Evolutionary conservation across 2,888 invertebrate genomes (phyloP), one percentile per base, ranked within the genome.

Genomic region (Sphaerophoria rueppellii): DNA sequence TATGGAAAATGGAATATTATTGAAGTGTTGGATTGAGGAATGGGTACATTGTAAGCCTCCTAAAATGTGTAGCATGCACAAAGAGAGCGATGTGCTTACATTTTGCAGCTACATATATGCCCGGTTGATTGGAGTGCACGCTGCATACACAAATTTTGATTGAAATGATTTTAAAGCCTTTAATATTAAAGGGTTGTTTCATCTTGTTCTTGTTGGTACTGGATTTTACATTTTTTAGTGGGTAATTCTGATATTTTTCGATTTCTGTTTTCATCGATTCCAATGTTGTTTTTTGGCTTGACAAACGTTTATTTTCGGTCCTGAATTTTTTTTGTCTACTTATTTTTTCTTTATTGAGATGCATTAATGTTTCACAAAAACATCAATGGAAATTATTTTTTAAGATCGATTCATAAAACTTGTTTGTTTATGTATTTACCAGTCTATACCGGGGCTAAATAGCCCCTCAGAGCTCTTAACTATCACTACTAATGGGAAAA

Each of bases 141-240:
- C 24, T 24, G 24, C 24, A 24, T 24, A 24, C 24, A 24, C 24
- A 24, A 24, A 71, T 67, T 83, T 83, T 75, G 79, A 83, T 79
- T 71, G 71, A 67, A 67, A 57, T 71, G 71, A 60, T 74, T 79
- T 75, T 83, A 75, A 83, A 75, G 83, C 75, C 24, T 52, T 60
- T 63, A 74, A 71, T 74, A 34, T 60, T 75, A 60, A 79, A 74
- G 52, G 34, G 2, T 48, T 63, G 24, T 24, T 24, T 24, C 24
- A 24, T 24, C 24, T 24, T 24, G 24, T 24, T 24, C 24, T 24
- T 24, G 24, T 24, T 24, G 24, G 24, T 24, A 2, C 24, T 24
- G 6, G 24, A 43, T 12, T 60, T 60, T 60, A 60, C 43, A 7
- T 14, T 0, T 12, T 16, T 50, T 9, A 24, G 16, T 50, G 16